Evolutionary conservation across 2,797 vertebrate genomes (phyloP).

Genomic region (Anguilla megastoma): DNA sequence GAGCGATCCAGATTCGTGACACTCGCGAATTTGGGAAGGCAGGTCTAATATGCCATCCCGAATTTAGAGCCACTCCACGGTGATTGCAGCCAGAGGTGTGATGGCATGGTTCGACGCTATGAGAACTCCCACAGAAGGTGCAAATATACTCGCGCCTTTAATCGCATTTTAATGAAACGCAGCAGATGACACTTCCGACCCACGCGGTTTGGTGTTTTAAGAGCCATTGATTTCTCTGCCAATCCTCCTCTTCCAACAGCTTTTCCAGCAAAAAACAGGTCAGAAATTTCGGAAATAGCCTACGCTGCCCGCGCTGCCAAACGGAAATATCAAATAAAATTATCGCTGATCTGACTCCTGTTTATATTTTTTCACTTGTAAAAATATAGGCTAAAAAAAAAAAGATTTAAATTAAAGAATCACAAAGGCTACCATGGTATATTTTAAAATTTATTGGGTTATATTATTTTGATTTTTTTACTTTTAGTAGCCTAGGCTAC

Average conservation of each 20-base stretch:
- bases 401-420: too few relatives aligned
- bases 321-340: not conserved
- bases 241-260: not conserved
- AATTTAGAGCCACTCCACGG: not conserved
- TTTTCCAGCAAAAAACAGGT: not conserved
- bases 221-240: not conserved
- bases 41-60: not conserved
- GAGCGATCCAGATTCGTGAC: not conserved
- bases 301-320: not conserved
- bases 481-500: too few relatives aligned
- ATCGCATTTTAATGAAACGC: conserved; percentile 35
- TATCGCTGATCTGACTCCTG: not conserved
- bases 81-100: not conserved
- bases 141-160: conserved; percentile 21
- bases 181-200: conserved; percentile 1
- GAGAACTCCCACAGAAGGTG: conserved; percentile 11
- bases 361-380: too few relatives aligned
- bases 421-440: too few relatives aligned
- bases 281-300: not conserved
- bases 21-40: not conserved
- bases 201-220: not conserved
- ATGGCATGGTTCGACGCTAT: not conserved
- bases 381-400: too few relatives aligned
- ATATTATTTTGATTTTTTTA: too few relatives aligned
- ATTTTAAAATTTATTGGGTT: too few relatives aligned